Evolutionary conservation across 2,888 invertebrate species (phyloP).

Genomic region (Thysanoteuthis rhombus): DNA sequence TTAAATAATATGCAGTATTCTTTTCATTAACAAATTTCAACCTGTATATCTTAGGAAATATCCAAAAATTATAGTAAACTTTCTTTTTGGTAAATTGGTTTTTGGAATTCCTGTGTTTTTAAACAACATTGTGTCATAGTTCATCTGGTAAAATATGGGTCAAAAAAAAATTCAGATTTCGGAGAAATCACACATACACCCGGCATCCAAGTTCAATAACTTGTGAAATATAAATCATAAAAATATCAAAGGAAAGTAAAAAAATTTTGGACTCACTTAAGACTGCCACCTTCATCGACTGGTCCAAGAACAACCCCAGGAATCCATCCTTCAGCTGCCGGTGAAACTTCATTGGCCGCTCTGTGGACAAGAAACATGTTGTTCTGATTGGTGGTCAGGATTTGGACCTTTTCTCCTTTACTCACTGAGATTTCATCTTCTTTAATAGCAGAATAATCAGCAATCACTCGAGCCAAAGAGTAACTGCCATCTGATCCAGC

Average conservation of each 20-base stretch:
- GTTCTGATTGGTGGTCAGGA: constrained; percentile 65
- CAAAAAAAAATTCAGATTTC: not conserved
- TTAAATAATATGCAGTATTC: no score
- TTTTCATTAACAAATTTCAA: no score
- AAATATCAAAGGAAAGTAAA: not conserved
- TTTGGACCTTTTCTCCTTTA: constrained; percentile 67
- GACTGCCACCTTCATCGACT: constrained; percentile 54
- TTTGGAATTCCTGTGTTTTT: no score
- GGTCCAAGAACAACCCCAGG: constrained; percentile 63
- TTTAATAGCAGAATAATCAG: constrained; percentile 67
- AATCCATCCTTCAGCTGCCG: constrained; percentile 68
- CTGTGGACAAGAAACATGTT: constrained; percentile 64
- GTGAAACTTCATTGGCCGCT: constrained; percentile 61
- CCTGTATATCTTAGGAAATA: no score
- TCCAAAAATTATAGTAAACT: no score
- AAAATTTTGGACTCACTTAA: constrained; percentile 48
- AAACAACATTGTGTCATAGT: no score
- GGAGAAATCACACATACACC: no score
- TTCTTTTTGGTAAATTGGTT: no score
- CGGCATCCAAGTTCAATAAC: not conserved
- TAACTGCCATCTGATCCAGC: constrained; percentile 14
- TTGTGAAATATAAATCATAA: not conserved
- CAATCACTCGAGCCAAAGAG: constrained; percentile 47
- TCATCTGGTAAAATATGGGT: not conserved
- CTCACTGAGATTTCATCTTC: constrained; percentile 68